Percentiles rank a stretch among this genome's conserved stretches.
phyloP scores from a whole-genome alignment of 1,140 invertebrate genomes.

The Cheumatopsyche charites region DNA sequence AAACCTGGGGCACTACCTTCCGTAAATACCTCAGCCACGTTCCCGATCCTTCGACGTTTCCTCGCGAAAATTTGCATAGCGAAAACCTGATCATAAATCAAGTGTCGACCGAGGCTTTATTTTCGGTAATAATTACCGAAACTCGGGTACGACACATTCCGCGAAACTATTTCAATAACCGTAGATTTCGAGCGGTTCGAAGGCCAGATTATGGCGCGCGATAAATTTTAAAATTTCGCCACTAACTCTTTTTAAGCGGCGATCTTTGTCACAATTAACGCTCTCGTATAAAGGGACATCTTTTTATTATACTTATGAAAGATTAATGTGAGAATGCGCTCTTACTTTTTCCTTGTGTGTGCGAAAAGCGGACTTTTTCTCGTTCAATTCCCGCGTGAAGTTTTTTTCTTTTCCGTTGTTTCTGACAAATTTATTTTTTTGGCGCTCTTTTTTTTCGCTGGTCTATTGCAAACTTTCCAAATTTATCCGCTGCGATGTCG shows the following conservation, averaged over 20 bases:
- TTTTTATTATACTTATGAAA: too few relatives aligned
- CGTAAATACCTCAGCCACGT: too few relatives aligned
- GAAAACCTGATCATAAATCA: too few relatives aligned
- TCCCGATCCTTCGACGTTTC: too few relatives aligned
- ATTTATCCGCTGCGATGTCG: constrained; percentile 12
- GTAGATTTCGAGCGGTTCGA: background rate
- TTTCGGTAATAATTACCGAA: constrained; percentile 15
- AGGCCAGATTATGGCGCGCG: background rate
- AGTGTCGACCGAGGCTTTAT: background rate
- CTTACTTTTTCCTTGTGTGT: background rate
- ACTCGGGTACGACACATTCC: background rate
- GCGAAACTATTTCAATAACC: constrained; percentile 13
- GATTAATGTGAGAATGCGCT: too few relatives aligned
- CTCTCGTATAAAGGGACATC: too few relatives aligned
- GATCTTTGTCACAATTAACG: too few relatives aligned
- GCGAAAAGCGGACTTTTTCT: constrained; percentile 21
- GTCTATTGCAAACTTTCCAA: constrained; percentile 19
- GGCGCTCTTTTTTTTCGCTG: constrained; percentile 12
- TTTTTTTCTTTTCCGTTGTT: constrained; percentile 19
- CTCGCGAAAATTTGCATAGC: too few relatives aligned
- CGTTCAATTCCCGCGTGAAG: constrained; percentile 21
- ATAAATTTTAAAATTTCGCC: too few relatives aligned
- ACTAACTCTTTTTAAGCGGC: too few relatives aligned
- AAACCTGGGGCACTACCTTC: too few relatives aligned
- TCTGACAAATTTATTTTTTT: constrained; percentile 24